A percentile compares a stretch with the other conserved stretches of the same genome.
phyloP scores from a whole-genome alignment of 2,113 vertebrate species.

The Psephotus haematonotus region DNA sequence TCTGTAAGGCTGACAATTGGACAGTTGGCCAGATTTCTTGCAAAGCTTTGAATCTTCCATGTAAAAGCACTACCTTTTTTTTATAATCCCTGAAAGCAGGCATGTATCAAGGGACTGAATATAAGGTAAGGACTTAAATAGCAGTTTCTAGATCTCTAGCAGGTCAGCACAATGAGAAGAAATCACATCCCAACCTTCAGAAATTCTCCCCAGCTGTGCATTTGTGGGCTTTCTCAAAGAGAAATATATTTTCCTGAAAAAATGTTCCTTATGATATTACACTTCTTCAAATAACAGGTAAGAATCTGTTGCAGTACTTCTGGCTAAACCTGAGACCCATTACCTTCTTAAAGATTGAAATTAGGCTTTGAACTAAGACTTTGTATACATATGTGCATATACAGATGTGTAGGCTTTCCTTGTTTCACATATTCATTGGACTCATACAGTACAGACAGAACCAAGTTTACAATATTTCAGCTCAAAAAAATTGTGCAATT shows the following conservation, averaged over 20 bases:
- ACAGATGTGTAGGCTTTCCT: not conserved
- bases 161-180: not conserved
- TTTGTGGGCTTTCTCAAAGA: not conserved
- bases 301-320: not conserved
- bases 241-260: not conserved
- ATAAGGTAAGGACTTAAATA: not conserved
- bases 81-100: not conserved
- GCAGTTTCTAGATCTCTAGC: not conserved
- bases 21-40: not conserved
- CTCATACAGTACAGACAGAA: not conserved
- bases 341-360: not conserved
- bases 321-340: not conserved
- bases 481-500: not conserved
- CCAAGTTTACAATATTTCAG: not conserved
- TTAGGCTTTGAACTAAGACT: not conserved
- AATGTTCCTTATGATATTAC: not conserved
- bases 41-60: not conserved
- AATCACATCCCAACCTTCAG: not conserved
- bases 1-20: not conserved
- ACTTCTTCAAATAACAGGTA: not conserved
- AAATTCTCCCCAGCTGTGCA: not conserved
- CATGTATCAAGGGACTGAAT: not conserved
- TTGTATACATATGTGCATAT: not conserved
- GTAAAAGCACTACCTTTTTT: not conserved
- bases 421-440: not conserved